Base-by-base conservation (phyloP, 2,888 invertebrate species). In the Pardosa pseudoannulata region DNA sequence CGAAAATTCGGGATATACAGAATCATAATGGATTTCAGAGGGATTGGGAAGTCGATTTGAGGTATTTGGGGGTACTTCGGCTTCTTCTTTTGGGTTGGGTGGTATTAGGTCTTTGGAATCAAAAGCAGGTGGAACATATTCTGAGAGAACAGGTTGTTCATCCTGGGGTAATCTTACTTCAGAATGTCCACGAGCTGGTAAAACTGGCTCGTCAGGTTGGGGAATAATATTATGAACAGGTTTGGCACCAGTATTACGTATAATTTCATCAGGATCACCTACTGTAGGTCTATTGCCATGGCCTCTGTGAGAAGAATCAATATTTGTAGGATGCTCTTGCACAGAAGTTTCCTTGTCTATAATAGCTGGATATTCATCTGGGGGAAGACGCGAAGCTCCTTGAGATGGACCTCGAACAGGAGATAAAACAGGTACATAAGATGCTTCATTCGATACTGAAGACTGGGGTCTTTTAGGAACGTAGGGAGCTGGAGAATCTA, bases 341-440 rank as follows among this genome's bases (percentile, higher is more conserved):
- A 9, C 29, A 1, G 11, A 41, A 6, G n/a, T 28, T 19, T 67
- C 56, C 39, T 67, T 62, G 19, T 23, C 27, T 31, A 31, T 56
- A 3, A 23, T 16, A 16, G 50, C 29, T 23, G 68, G 19, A 50
- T 67, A 80, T n/a, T 73, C 31, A 27, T 80, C 36, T 29, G 11
- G 27, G 0, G 79, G 32, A 29, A 64, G 27, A 23, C 62, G 81
- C 16, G 74, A 74, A 23, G 13, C 16, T 13, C 29, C 41, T n/a
- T 50, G 64, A 1, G 71, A n/a, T 32, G 71, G 62, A 0, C 13
- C 67, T 36, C 82, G 31, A 23, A 67, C 28, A n/a, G 83, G 83
- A 13, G 72, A 1, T 2, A 85, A 72, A 23, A 85, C 67, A 9
- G 83, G 83, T 19, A 85, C 67, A 67, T 86, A 86, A 27, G 79